A percentile compares a stretch with the other conserved stretches of the same genome.
Evolutionary conservation across 1,140 invertebrate species (phyloP).

Genomic region (Trichoplusia ni): DNA sequence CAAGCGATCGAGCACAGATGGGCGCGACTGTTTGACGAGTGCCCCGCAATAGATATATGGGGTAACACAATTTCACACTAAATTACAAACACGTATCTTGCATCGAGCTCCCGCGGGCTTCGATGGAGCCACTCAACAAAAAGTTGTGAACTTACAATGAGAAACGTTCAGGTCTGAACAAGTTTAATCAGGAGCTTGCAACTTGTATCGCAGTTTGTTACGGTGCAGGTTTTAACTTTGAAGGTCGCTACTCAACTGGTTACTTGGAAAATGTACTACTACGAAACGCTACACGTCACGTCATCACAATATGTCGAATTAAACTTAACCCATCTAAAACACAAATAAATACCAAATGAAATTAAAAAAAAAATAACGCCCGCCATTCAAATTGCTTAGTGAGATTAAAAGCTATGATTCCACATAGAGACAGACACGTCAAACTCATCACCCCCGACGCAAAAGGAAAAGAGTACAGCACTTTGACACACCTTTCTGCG

Average conservation of each 20-base stretch:
- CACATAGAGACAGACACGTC: no score
- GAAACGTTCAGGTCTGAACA: neutral
- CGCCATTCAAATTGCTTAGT: no score
- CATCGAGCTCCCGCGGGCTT: conserved; percentile 2
- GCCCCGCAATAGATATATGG: neutral
- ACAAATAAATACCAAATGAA: no score
- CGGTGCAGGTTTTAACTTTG: neutral
- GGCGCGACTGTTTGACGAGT: neutral
- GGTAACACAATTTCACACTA: neutral
- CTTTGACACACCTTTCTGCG: no score
- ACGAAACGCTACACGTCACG: no score
- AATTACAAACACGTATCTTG: neutral
- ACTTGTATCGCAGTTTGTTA: neutral
- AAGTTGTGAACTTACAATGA: neutral
- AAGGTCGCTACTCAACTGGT: neutral
- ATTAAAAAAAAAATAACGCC: no score
- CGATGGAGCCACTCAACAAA: neutral
- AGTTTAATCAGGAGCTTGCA: conserved; percentile 7
- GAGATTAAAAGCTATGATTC: no score
- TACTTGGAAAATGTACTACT: neutral
- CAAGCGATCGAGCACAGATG: neutral
- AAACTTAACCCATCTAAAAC: no score
- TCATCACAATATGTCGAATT: no score
- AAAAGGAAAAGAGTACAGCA: no score
- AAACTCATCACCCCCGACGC: no score